Percentiles rank a stretch among this genome's conserved stretches.
phyloP scores from a whole-genome alignment of 2,888 invertebrate species.

The Phytoseiulus persimilis region DNA sequence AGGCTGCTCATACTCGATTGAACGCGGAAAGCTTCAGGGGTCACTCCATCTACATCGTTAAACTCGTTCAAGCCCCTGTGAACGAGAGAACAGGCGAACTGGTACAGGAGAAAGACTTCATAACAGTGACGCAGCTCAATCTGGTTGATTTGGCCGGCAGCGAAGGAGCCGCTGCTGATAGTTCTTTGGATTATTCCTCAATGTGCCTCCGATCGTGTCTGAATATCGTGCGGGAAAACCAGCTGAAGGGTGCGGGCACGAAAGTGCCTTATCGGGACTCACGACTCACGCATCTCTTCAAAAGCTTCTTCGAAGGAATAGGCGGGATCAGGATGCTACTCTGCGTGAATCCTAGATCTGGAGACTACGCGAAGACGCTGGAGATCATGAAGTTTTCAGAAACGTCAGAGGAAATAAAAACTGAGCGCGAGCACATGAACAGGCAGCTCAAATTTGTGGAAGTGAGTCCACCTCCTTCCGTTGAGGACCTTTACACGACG shows the following conservation, averaged over 20 bases:
- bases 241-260: slow-evolving; percentile 57
- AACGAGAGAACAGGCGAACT: slow-evolving; percentile 50
- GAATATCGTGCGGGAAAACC: slow-evolving; percentile 82
- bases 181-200: slow-evolving; percentile 89
- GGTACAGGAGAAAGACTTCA: slow-evolving; percentile 60
- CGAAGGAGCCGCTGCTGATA: slow-evolving; percentile 76
- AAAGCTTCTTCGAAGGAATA: slow-evolving; percentile 94
- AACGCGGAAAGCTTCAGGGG: slow-evolving; percentile 93
- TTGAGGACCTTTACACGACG: neutral
- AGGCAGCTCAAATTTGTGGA: neutral
- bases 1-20: slow-evolving; percentile 81
- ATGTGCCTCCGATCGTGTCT: slow-evolving; percentile 87
- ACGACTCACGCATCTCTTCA: slow-evolving; percentile 86
- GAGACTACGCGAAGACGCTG: slow-evolving; percentile 89
- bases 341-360: slow-evolving; percentile 82
- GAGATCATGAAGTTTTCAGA: slow-evolving; percentile 47
- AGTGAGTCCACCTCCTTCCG: neutral
- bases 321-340: slow-evolving; percentile 93
- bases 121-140: slow-evolving; percentile 80
- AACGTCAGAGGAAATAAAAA: neutral
- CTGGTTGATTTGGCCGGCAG: slow-evolving; percentile 96
- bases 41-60: slow-evolving; percentile 89
- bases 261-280: slow-evolving; percentile 89
- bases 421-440: neutral
- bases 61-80: slow-evolving; percentile 68